Conservation (phyloP, 2,797 vertebrate genomes). For the Enoplosus armatus region DNA sequence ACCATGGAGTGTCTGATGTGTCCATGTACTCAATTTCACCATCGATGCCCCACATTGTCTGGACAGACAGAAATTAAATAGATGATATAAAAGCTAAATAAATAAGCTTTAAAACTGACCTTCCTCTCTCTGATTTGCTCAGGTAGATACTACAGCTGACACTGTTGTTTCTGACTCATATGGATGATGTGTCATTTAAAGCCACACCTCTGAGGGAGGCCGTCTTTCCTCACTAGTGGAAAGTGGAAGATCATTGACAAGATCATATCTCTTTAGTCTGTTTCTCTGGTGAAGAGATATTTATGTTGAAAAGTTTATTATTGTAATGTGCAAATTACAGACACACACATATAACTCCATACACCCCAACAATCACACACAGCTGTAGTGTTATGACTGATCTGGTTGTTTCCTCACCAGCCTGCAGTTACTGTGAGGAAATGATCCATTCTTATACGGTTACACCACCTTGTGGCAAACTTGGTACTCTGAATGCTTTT, state of each 20-base stretch:
- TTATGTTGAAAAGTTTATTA: slow-evolving; percentile 55
- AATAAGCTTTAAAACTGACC: background rate
- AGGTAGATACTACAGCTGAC: accelerated
- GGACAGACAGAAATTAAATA: too few relatives aligned
- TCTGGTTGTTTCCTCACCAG: background rate
- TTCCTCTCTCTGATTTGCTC: background rate
- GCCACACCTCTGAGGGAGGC: slow-evolving; percentile 46
- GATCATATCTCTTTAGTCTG: accelerated
- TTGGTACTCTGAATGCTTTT: background rate
- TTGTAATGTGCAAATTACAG: slow-evolving; percentile 46
- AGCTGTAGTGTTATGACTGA: slow-evolving; percentile 13
- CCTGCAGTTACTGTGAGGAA: background rate
- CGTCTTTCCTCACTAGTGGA: background rate
- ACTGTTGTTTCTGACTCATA: accelerated
- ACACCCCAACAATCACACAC: background rate
- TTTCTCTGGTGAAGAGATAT: background rate
- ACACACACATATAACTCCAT: slow-evolving; percentile 30
- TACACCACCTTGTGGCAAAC: slow-evolving; percentile 42
- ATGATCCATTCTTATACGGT: slow-evolving; percentile 12
- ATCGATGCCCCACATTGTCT: slow-evolving; percentile 13
- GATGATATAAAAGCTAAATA: background rate
- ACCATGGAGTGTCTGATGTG: slow-evolving; percentile 84
- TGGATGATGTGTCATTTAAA: background rate
- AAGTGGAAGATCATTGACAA: background rate
- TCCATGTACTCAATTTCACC: slow-evolving; percentile 86